Conservation (phyloP, 1,140 invertebrate species). For the Drosophila lacertosa region DNA sequence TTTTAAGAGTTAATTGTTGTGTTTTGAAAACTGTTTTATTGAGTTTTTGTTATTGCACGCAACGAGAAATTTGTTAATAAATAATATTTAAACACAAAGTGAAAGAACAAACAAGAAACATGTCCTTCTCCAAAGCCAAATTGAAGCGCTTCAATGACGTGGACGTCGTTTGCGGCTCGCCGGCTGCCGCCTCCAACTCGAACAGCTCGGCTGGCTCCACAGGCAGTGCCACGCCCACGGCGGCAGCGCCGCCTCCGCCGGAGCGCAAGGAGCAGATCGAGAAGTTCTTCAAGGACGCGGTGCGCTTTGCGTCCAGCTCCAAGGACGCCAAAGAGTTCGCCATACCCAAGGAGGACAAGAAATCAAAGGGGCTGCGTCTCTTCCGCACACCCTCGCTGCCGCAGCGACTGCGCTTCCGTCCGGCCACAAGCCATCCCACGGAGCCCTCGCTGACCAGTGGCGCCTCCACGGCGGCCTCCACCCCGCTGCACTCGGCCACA, state of each 20-base stretch:
- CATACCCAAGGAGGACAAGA: conserved; percentile 81
- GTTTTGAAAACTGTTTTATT: conserved; percentile 63
- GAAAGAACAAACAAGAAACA: conserved; percentile 32
- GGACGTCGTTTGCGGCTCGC: conserved; percentile 73
- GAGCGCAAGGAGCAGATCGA: conserved; percentile 83
- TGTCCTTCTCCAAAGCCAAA: conserved; percentile 83
- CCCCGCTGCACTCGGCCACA: conserved; percentile 71
- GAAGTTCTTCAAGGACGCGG: conserved; percentile 83
- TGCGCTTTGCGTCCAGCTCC: conserved; percentile 70
- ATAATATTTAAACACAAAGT: conserved; percentile 10
- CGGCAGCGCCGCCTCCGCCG: conserved; percentile 32
- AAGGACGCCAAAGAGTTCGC: conserved; percentile 82
- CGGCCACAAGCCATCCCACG: conserved; percentile 60
- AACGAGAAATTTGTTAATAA: conserved; percentile 32
- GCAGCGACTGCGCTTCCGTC: conserved; percentile 78
- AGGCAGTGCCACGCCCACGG: conserved; percentile 60
- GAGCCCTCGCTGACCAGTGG: conserved; percentile 38
- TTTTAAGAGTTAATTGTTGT: conserved; percentile 53
- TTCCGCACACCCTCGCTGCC: conserved; percentile 82
- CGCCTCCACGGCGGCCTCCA: conserved; percentile 69
- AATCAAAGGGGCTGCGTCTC: conserved; percentile 74
- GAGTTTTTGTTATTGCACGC: conserved; percentile 68
- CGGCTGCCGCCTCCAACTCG: conserved; percentile 48
- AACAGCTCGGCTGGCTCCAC: conserved; percentile 63
- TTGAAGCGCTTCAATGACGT: conserved; percentile 83